phyloP scores from a whole-genome alignment of 2,113 vertebrate species.

The Anas platyrhynchos region DNA sequence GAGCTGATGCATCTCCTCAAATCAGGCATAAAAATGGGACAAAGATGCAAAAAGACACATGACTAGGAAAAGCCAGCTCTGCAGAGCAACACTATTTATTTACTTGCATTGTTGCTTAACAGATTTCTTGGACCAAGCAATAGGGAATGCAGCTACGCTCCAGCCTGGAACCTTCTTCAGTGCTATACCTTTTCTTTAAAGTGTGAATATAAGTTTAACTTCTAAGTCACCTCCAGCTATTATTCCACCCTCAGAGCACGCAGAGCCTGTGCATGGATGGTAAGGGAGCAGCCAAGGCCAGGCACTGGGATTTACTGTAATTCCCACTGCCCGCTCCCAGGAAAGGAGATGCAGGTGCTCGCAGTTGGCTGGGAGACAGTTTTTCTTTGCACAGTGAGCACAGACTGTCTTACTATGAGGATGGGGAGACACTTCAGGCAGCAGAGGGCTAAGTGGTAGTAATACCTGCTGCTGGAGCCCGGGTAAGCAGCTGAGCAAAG shows the following conservation, averaged over 20 bases:
- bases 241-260: too few species aligned
- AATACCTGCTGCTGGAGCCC: background rate
- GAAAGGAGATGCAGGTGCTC: accelerated
- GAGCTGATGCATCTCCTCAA: background rate
- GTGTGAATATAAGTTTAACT: too few species aligned
- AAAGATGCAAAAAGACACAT: slow-evolving; percentile 2
- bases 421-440: background rate
- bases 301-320: background rate
- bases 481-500: background rate
- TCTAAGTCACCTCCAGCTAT: too few species aligned
- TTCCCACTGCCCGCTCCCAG: background rate
- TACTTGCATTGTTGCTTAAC: background rate
- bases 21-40: background rate
- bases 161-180: too few species aligned
- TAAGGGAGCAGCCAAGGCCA: too few species aligned
- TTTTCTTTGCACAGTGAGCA: background rate
- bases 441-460: slow-evolving; percentile 6
- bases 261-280: too few species aligned
- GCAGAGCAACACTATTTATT: background rate
- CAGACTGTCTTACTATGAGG: background rate
- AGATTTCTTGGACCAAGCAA: background rate
- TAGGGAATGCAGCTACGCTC: too few species aligned
- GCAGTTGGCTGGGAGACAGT: background rate
- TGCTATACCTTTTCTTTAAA: too few species aligned
- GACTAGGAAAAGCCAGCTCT: background rate